Conservation (phyloP, 2,797 vertebrate genomes). For the Intellagama lesueurii region DNA sequence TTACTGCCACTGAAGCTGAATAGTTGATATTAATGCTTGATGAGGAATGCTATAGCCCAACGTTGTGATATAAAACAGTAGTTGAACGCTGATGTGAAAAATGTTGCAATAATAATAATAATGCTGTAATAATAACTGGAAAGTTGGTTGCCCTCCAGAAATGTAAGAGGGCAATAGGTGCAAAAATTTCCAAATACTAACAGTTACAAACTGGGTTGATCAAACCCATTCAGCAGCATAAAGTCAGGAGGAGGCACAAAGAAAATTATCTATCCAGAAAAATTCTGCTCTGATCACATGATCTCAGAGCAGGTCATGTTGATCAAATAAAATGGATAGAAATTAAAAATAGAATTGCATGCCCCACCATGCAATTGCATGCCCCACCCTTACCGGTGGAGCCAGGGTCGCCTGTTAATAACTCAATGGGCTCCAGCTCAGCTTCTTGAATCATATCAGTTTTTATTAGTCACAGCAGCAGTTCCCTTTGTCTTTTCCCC, state of each 20-base stretch:
- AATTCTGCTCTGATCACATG: too few species aligned
- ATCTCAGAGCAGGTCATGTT: too few species aligned
- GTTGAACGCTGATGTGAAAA: too few species aligned
- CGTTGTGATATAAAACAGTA: neutral
- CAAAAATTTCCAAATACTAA: neutral
- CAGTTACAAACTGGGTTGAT: neutral
- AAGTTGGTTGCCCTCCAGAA: neutral
- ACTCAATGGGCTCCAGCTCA: too few species aligned
- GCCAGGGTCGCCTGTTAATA: too few species aligned
- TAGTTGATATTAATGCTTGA: neutral
- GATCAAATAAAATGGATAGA: neutral
- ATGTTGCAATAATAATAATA: too few species aligned
- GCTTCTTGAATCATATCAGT: neutral
- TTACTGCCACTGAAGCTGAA: neutral
- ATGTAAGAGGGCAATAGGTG: neutral
- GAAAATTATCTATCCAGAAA: neutral
- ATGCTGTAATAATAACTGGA: neutral
- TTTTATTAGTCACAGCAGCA: neutral
- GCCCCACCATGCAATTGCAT: too few species aligned
- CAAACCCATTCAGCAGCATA: constrained; percentile 10
- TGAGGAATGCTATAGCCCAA: neutral
- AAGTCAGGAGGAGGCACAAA: neutral
- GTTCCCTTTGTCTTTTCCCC: too few species aligned
- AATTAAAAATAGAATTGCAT: neutral
- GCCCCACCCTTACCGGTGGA: too few species aligned